Evolutionary conservation across 2,888 invertebrate genomes (phyloP).

Genomic region (Apamea anceps): DNA sequence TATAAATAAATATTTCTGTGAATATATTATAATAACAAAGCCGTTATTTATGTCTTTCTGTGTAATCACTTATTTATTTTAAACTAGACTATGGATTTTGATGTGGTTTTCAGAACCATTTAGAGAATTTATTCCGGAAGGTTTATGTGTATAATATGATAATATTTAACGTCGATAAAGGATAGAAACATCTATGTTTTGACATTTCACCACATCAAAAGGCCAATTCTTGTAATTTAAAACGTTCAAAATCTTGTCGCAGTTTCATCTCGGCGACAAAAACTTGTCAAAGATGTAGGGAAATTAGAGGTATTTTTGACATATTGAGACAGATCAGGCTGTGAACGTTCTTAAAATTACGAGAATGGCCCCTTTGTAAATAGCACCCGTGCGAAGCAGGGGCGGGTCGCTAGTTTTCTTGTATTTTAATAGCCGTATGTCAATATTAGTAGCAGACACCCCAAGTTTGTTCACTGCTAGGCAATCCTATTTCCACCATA

Average conservation of each 20-base stretch:
- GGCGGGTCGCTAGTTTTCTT: neutral
- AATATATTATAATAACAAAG: neutral
- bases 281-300: too few species aligned
- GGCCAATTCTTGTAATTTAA: too few species aligned
- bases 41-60: neutral
- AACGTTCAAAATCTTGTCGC: too few species aligned
- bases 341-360: too few species aligned
- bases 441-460: slow-evolving; percentile 24
- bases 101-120: neutral
- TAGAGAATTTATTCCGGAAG: neutral
- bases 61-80: too few species aligned
- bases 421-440: slow-evolving; percentile 3
- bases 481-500: slow-evolving; percentile 48
- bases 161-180: neutral
- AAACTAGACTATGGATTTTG: neutral
- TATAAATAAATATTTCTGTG: neutral
- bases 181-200: neutral
- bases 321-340: too few species aligned
- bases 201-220: too few species aligned
- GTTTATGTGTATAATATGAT: neutral
- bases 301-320: too few species aligned
- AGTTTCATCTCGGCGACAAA: too few species aligned
- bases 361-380: neutral
- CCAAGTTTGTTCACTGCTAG: slow-evolving; percentile 22
- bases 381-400: neutral